Percentiles rank a stretch among this genome's conserved stretches.
Evolutionary conservation across 2,888 invertebrate species (phyloP).

Genomic region (Zelleria hepariella): DNA sequence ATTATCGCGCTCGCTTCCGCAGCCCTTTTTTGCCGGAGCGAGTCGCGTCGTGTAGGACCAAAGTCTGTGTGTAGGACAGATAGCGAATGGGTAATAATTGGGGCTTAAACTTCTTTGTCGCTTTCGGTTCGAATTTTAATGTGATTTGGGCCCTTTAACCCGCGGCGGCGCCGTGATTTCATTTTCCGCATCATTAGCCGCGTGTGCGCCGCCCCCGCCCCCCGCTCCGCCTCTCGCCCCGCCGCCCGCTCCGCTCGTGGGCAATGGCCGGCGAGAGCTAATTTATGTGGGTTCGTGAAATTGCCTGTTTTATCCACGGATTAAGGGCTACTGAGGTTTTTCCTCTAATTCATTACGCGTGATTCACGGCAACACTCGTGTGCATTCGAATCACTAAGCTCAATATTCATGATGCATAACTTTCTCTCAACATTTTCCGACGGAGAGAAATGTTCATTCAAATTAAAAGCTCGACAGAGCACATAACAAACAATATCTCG

Average conservation of each 20-base stretch:
- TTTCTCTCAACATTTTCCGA: not conserved
- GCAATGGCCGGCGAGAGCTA: not conserved
- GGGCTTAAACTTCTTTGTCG: constrained; percentile 52
- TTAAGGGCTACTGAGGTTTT: not conserved
- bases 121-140: constrained; percentile 43
- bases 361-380: not conserved
- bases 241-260: constrained; percentile 12
- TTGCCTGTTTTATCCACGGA: not conserved
- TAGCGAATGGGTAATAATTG: constrained; percentile 64
- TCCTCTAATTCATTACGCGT: not conserved
- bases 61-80: constrained; percentile 61
- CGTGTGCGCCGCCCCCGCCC: constrained; percentile 21
- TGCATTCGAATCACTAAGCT: not conserved
- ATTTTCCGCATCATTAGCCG: constrained; percentile 42
- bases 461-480: not conserved
- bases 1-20: constrained; percentile 38
- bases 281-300: constrained; percentile 1
- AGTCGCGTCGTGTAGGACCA: too few relatives aligned
- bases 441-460: not conserved
- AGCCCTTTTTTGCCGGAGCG: constrained; percentile 38
- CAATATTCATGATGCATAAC: not conserved
- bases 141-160: constrained; percentile 32
- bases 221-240: constrained; percentile 24
- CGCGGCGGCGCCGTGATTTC: constrained; percentile 25
- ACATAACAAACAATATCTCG: not conserved